phyloP scores from a whole-genome alignment of 30 jellyfish, hydroid and myxozoan genomes.

The Mastigias papua region DNA sequence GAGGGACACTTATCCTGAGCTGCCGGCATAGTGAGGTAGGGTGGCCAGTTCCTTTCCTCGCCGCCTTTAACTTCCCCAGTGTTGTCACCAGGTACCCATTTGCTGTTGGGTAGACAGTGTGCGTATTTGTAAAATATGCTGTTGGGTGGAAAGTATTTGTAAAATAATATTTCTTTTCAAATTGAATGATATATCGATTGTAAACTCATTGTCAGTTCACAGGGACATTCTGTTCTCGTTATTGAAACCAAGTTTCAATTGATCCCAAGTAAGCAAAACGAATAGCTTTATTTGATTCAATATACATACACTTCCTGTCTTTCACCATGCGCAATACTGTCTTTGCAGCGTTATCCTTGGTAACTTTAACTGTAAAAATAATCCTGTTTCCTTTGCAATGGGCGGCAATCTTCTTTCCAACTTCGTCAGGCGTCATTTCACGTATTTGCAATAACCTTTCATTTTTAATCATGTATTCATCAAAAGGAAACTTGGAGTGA shows the following conservation, averaged over 20 bases:
- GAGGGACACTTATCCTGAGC: too few relatives aligned
- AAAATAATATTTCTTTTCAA: neutral
- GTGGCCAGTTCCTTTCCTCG: too few relatives aligned
- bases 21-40: too few relatives aligned
- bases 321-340: neutral
- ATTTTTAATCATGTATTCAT: constrained; percentile 21
- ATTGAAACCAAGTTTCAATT: too few relatives aligned
- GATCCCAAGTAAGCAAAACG: too few relatives aligned
- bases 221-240: too few relatives aligned
- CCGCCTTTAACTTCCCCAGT: too few relatives aligned
- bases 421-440: constrained; percentile 31
- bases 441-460: neutral
- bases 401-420: constrained; percentile 34
- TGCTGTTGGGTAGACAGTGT: too few relatives aligned
- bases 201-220: too few relatives aligned
- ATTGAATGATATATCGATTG: neutral
- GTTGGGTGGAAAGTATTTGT: neutral
- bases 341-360: constrained; percentile 15
- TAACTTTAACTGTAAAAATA: constrained; percentile 13
- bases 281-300: too few relatives aligned
- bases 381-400: constrained; percentile 29
- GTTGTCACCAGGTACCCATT: too few relatives aligned
- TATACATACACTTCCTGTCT: neutral
- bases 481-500: constrained; percentile 19
- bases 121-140: too few relatives aligned